phyloP scores from a whole-genome alignment of 2,888 invertebrate genomes.

The Reticulitermes lucifugus region DNA sequence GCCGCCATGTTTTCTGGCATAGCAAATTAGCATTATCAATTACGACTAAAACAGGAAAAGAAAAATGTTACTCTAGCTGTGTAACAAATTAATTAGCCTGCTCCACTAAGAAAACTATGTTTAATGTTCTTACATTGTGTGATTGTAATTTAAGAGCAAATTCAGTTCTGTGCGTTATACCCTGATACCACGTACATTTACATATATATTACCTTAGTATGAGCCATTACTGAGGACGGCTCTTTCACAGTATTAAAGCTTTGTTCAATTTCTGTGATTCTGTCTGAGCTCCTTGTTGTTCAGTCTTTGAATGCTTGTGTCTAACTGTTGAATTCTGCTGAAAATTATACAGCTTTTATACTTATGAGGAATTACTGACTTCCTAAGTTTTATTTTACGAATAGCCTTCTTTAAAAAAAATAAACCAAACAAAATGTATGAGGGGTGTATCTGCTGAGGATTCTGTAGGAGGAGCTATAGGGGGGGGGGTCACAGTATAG shows the following conservation, averaged over 20 bases:
- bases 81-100: background rate
- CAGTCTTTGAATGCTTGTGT: background rate
- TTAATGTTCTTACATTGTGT: too few species aligned
- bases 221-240: background rate
- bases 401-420: constrained; percentile 25
- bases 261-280: too few species aligned
- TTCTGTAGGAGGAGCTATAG: background rate
- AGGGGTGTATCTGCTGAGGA: constrained; percentile 2
- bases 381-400: constrained; percentile 18
- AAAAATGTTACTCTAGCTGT: background rate
- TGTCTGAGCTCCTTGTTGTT: background rate
- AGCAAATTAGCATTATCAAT: constrained; percentile 6
- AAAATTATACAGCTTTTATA: background rate
- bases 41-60: background rate
- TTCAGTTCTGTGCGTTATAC: too few species aligned
- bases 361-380: background rate
- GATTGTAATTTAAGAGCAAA: too few species aligned
- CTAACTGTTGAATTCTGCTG: background rate
- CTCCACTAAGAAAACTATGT: too few species aligned
- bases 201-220: background rate
- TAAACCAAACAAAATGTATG: background rate
- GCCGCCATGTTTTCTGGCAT: background rate
- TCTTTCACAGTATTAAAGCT: background rate
- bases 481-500: background rate
- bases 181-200: background rate